Percentiles rank a stretch among this genome's conserved stretches.
Conservation (phyloP, 2,113 vertebrate species). For the Entomyzon cyanotis region DNA sequence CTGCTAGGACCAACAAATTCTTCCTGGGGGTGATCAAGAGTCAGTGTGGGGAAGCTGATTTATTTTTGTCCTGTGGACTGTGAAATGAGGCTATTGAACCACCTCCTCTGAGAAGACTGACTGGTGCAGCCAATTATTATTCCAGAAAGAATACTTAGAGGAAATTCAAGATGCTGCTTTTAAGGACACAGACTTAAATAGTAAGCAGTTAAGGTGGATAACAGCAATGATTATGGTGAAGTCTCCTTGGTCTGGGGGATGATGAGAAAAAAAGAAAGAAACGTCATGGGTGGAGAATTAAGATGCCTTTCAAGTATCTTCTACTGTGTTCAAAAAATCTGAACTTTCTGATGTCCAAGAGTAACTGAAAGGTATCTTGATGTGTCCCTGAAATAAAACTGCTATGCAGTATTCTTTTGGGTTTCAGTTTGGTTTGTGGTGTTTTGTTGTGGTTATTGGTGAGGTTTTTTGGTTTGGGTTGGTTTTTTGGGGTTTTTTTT, state of each 20-base stretch:
- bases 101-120: background rate
- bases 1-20: background rate
- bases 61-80: background rate
- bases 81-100: background rate
- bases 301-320: background rate
- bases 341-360: background rate
- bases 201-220: background rate
- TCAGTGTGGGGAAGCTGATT: background rate
- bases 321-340: background rate
- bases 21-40: background rate
- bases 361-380: background rate
- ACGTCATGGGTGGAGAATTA: background rate
- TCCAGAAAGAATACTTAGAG: background rate
- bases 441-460: background rate
- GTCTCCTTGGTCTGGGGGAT: background rate
- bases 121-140: background rate
- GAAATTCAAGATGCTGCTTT: background rate
- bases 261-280: background rate
- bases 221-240: background rate
- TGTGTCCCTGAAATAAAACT: background rate
- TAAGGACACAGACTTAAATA: background rate
- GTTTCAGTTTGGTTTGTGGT: background rate
- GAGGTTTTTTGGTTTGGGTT: background rate
- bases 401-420: background rate
- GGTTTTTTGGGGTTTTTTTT: background rate